Conservation (phyloP, 2,797 vertebrate genomes). For the Sciurus carolinensis region DNA sequence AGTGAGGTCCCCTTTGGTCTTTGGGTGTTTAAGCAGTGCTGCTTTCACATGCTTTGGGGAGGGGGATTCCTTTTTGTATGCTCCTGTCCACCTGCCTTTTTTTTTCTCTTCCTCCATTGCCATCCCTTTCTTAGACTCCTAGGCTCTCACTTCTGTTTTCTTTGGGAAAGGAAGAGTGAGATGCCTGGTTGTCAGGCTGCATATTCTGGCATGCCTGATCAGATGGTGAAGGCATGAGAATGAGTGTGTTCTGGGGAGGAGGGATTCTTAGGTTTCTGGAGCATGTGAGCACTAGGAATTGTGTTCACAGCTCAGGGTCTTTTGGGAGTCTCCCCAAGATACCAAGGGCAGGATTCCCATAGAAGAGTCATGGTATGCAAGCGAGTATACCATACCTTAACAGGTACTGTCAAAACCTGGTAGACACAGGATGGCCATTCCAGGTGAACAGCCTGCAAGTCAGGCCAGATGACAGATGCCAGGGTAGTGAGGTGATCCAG, state of each 20-base stretch:
- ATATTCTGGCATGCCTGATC: neutral
- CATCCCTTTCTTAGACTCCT: neutral
- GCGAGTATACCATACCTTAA: too few relatives aligned
- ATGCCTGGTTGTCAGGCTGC: too few relatives aligned
- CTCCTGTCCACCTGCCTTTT: neutral
- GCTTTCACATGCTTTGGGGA: too few relatives aligned
- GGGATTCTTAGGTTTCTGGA: neutral
- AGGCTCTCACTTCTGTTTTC: neutral
- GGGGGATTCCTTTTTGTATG: too few relatives aligned
- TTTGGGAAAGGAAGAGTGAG: neutral
- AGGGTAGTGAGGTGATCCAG: too few relatives aligned
- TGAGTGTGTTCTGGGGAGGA: neutral
- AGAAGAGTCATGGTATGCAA: neutral
- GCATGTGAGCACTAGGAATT: too few relatives aligned
- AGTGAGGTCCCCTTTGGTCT: too few relatives aligned
- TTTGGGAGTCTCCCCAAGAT: fast-evolving
- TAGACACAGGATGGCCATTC: too few relatives aligned
- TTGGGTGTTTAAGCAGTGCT: neutral
- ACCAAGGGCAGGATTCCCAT: neutral
- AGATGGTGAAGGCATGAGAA: neutral
- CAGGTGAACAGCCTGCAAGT: too few relatives aligned
- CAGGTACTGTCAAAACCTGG: too few relatives aligned
- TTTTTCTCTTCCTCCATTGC: too few relatives aligned
- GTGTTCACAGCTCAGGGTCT: neutral
- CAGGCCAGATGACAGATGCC: too few relatives aligned